Conservation (phyloP, 2,888 invertebrate genomes). For the Drosophila nigritarsus region DNA sequence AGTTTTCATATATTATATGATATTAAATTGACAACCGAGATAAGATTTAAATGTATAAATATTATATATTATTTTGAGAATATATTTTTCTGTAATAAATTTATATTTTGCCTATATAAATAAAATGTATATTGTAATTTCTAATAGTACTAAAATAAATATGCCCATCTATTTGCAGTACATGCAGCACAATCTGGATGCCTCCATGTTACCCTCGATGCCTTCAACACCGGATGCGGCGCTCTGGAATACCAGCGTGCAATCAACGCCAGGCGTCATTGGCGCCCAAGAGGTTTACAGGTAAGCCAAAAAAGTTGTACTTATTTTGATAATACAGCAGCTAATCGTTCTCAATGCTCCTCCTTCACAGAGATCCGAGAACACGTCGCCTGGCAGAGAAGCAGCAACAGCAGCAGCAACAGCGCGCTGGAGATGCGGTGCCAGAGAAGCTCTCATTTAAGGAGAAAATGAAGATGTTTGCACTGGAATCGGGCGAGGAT, state of each 20-base stretch:
- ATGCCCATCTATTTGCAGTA: slow-evolving; percentile 49
- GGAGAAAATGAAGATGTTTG: slow-evolving; percentile 99
- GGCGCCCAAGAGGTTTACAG: slow-evolving; percentile 99
- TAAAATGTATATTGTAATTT: too few species aligned
- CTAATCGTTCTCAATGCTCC: neutral
- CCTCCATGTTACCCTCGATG: slow-evolving; percentile 91
- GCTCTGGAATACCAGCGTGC: slow-evolving; percentile 84
- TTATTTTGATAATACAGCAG: neutral
- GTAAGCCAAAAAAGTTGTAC: slow-evolving; percentile 84
- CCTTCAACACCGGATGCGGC: slow-evolving; percentile 88
- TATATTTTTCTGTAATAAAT: too few species aligned
- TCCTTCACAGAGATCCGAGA: slow-evolving; percentile 91
- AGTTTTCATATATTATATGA: too few species aligned
- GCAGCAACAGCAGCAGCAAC: slow-evolving; percentile 88
- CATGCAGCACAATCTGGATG: slow-evolving; percentile 88
- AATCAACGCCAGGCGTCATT: slow-evolving; percentile 96
- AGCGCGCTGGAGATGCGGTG: slow-evolving; percentile 85
- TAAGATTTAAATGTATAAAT: too few species aligned
- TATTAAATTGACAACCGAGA: too few species aligned
- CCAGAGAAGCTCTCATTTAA: slow-evolving; percentile 98
- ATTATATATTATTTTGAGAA: too few species aligned
- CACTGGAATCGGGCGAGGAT: slow-evolving; percentile 97
- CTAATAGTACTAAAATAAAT: neutral
- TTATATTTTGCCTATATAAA: too few species aligned
- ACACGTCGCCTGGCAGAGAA: slow-evolving; percentile 94